Evolutionary conservation across 2,113 vertebrate species (phyloP).

Genomic region (Acrocephalus arundinaceus): DNA sequence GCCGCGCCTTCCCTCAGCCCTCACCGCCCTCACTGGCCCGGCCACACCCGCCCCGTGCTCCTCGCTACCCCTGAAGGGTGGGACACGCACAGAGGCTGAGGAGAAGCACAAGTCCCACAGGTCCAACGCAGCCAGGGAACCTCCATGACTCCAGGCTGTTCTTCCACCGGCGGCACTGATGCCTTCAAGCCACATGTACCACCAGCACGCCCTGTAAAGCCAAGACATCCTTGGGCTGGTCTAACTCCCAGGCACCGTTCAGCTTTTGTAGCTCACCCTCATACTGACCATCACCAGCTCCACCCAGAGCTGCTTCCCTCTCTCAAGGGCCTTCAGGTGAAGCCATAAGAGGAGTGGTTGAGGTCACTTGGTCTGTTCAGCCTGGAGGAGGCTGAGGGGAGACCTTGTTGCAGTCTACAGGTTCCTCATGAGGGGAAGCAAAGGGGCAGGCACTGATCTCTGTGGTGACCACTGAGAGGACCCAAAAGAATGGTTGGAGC

Average conservation of each 20-base stretch:
- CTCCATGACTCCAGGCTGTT: no score
- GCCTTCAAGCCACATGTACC: neutral
- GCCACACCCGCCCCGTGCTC: neutral
- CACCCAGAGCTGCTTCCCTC: neutral
- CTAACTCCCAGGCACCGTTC: neutral
- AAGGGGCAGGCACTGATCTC: neutral
- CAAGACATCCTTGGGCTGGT: neutral
- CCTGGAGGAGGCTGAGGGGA: neutral
- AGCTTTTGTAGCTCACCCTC: neutral
- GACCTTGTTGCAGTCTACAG: neutral
- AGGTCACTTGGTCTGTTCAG: neutral
- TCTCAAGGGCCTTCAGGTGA: neutral
- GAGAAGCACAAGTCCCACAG: neutral
- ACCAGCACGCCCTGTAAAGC: neutral
- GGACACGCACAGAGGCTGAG: accelerated
- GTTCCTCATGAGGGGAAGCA: neutral
- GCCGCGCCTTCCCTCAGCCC: neutral
- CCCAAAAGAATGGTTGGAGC: neutral
- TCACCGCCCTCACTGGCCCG: neutral
- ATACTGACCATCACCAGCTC: neutral
- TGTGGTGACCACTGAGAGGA: neutral
- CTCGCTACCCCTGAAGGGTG: accelerated
- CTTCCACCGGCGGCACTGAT: neutral
- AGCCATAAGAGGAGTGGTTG: neutral
- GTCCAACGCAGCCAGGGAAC: accelerated